Conservation (phyloP, 1,140 invertebrate species). For the Musca domestica region DNA sequence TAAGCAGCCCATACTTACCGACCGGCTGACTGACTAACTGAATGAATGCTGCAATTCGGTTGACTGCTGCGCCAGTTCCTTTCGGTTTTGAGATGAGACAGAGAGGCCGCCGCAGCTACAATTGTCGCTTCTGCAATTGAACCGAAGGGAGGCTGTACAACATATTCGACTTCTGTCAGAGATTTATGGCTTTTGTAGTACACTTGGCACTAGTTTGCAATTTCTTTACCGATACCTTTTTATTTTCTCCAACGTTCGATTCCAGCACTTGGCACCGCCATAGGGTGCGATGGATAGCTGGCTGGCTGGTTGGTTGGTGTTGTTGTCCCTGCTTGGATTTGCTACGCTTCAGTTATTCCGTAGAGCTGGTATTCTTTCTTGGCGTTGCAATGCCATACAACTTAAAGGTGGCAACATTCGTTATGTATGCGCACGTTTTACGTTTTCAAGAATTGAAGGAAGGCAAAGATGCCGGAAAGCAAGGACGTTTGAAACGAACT, state of each 20-base stretch:
- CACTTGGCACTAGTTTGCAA: conserved; percentile 23
- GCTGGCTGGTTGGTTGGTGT: background rate
- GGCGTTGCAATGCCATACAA: background rate
- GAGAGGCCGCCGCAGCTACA: background rate
- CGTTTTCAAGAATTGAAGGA: too few species aligned
- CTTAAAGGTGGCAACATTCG: conserved; percentile 4
- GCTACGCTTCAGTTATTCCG: background rate
- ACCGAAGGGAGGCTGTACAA: conserved; percentile 9
- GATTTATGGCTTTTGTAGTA: conserved; percentile 26
- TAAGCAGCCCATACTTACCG: background rate
- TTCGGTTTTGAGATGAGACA: background rate
- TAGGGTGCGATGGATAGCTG: background rate
- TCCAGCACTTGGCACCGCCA: background rate
- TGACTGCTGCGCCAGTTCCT: background rate
- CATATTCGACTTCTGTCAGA: conserved; percentile 27
- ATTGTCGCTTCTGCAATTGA: conserved; percentile 1
- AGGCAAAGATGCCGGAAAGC: too few species aligned
- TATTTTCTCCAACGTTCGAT: background rate
- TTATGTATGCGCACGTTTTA: conserved; percentile 19
- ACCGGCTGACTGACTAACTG: background rate
- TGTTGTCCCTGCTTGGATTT: too few species aligned
- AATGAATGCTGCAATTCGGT: background rate
- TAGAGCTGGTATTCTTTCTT: background rate
- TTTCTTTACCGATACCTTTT: background rate
- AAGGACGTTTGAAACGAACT: too few species aligned